Evolutionary conservation across 2,888 invertebrate genomes (phyloP).

Genomic region (Pandemis corylana): DNA sequence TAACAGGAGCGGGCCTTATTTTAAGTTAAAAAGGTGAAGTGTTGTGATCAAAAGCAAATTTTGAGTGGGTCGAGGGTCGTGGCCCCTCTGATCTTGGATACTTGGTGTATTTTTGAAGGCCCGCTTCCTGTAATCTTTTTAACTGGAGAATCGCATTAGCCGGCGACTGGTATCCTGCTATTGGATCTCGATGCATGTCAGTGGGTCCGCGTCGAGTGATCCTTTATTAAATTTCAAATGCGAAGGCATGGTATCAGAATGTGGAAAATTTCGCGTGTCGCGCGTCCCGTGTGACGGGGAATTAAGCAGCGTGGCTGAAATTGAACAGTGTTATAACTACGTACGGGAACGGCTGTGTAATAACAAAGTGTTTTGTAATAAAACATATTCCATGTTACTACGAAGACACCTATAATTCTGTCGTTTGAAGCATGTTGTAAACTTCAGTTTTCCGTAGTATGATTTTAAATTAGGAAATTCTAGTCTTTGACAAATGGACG

Average conservation of each 20-base stretch:
- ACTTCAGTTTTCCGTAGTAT: too few species aligned
- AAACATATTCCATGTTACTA: too few species aligned
- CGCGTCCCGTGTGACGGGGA: constrained; percentile 13
- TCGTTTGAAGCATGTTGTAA: too few species aligned
- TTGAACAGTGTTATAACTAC: constrained; percentile 18
- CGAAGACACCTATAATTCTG: too few species aligned
- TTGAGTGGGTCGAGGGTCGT: constrained; percentile 54
- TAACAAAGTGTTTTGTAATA: background rate
- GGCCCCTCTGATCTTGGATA: constrained; percentile 55
- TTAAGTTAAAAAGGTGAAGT: constrained; percentile 51
- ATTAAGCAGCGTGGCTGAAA: constrained; percentile 30
- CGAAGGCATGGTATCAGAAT: constrained; percentile 31
- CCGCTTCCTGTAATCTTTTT: constrained; percentile 51
- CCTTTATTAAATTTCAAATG: constrained; percentile 45
- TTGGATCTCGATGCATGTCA: constrained; percentile 51
- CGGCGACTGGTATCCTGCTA: constrained; percentile 44
- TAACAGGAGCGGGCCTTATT: constrained; percentile 48
- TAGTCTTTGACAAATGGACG: too few species aligned
- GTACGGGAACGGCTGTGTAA: background rate
- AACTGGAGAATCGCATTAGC: constrained; percentile 50
- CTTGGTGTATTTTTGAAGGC: constrained; percentile 49
- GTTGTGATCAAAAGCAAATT: constrained; percentile 55
- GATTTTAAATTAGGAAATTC: too few species aligned
- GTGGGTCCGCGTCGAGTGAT: constrained; percentile 41
- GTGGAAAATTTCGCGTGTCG: constrained; percentile 12